Conservation (phyloP, 2,888 invertebrate genomes). For the Tubulanus polymorphus region DNA sequence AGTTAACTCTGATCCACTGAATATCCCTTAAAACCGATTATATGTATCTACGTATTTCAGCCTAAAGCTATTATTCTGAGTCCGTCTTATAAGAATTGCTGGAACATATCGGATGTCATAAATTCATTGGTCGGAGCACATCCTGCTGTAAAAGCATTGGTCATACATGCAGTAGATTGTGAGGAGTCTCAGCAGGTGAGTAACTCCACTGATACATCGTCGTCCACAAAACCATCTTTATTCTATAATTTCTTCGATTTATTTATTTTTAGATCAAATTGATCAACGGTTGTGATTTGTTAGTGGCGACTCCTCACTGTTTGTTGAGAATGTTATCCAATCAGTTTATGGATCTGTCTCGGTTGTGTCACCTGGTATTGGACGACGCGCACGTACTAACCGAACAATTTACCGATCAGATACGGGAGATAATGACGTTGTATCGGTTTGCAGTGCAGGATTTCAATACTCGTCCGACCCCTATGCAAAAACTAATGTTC, state of each 20-base stretch:
- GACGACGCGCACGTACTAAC: slow-evolving; percentile 68
- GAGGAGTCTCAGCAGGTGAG: slow-evolving; percentile 42
- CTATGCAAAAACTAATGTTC: slow-evolving; percentile 39
- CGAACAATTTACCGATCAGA: slow-evolving; percentile 55
- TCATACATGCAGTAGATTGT: slow-evolving; percentile 43
- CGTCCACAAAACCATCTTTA: too few relatives aligned
- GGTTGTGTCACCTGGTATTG: slow-evolving; percentile 65
- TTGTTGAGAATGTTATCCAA: slow-evolving; percentile 57
- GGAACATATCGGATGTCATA: slow-evolving; percentile 30
- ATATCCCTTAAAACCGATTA: not conserved
- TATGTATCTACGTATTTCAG: too few relatives aligned
- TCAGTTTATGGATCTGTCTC: slow-evolving; percentile 60
- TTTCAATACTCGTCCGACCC: slow-evolving; percentile 9
- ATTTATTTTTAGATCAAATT: slow-evolving; percentile 52
- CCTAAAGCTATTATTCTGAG: slow-evolving; percentile 68
- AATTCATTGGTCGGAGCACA: slow-evolving; percentile 16
- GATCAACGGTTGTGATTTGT: slow-evolving; percentile 66
- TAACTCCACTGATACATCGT: too few relatives aligned
- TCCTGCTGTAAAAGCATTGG: slow-evolving; percentile 22
- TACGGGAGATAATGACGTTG: slow-evolving; percentile 14
- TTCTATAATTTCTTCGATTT: too few relatives aligned
- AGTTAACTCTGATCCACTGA: too few relatives aligned
- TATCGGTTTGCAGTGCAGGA: too few relatives aligned
- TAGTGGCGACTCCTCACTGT: slow-evolving; percentile 67
- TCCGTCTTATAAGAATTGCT: slow-evolving; percentile 59